phyloP scores from a whole-genome alignment of 2,797 vertebrate genomes.

The Sphaeramia orbicularis region DNA sequence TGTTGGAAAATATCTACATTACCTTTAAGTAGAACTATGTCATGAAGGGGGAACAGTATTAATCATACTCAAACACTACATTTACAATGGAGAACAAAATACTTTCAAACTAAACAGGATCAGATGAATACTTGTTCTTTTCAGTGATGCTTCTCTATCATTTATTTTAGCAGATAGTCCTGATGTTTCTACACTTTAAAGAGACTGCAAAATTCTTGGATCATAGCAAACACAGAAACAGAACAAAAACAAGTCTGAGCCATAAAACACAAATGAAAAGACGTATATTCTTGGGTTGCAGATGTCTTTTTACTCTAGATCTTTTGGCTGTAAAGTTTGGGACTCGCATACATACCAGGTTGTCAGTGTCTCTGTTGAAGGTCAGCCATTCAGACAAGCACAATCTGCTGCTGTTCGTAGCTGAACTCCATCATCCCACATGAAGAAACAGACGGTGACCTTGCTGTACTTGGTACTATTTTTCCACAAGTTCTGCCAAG shows the following conservation, averaged over 20 bases:
- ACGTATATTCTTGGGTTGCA: constrained; percentile 3
- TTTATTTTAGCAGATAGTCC: constrained; percentile 19
- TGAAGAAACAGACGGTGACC: constrained; percentile 44
- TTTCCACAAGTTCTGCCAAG: constrained; percentile 78
- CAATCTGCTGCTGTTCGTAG: constrained; percentile 19
- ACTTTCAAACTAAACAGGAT: constrained; percentile 16
- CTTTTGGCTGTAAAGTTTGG: constrained; percentile 38
- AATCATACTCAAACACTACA: constrained; percentile 4
- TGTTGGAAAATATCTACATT: background rate
- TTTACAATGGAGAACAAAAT: constrained; percentile 23
- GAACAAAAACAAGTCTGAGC: background rate
- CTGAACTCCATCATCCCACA: constrained; percentile 21
- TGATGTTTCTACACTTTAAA: background rate
- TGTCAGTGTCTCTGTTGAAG: constrained; percentile 55
- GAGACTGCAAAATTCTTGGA: background rate
- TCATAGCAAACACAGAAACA: background rate
- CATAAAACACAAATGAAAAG: constrained; percentile 27
- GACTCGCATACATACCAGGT: constrained; percentile 44
- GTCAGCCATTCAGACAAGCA: constrained; percentile 26
- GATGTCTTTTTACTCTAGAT: constrained; percentile 39
- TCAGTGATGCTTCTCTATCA: background rate
- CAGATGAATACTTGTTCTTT: constrained; percentile 17
- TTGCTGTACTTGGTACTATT: constrained; percentile 40
- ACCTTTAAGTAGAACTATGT: constrained; percentile 15
- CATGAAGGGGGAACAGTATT: background rate